A percentile compares a stretch with the other conserved stretches of the same genome.
These are phyloP conservation scores for Lydus trimaculatus DNA, from an alignment of 2,888 invertebrate species.

Conservation along the genomic window DNA sequence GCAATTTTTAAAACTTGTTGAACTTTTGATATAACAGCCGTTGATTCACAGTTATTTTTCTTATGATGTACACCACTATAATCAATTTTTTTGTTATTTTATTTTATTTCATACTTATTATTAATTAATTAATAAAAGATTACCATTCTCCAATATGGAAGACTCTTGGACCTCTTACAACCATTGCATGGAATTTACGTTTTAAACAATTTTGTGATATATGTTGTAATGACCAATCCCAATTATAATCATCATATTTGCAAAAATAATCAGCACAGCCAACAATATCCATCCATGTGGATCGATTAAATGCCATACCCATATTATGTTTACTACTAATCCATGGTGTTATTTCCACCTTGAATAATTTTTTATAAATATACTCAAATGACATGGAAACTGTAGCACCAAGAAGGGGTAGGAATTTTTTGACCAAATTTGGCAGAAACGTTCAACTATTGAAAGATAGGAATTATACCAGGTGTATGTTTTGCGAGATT, in stretches of 20 bases:
- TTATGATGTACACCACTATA: slow-evolving; percentile 95
- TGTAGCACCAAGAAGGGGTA: no score
- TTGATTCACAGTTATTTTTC: slow-evolving; percentile 88
- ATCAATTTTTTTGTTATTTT: slow-evolving; percentile 23
- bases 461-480: no score
- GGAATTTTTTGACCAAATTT: no score
- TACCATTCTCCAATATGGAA: slow-evolving; percentile 99
- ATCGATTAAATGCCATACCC: slow-evolving; percentile 95
- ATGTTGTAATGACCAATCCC: slow-evolving; percentile 98
- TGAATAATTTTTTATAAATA: slow-evolving; percentile 39
- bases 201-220: slow-evolving; percentile 84
- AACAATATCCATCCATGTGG: slow-evolving; percentile 85
- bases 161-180: slow-evolving; percentile 91
- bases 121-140: slow-evolving; percentile 49
- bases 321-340: slow-evolving; percentile 98
- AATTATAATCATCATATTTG: slow-evolving; percentile 98
- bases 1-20: slow-evolving; percentile 80
- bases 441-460: no score
- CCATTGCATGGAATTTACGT: slow-evolving; percentile 82
- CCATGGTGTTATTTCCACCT: slow-evolving; percentile 94
- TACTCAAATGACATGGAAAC: no score
- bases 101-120: not conserved
- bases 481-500: no score
- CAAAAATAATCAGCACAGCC: slow-evolving; percentile 88
- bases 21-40: slow-evolving; percentile 83